These are phyloP conservation scores for Pseudopodoces humilis DNA, from an alignment of 2,113 vertebrate species.

Conservation along the genomic window DNA sequence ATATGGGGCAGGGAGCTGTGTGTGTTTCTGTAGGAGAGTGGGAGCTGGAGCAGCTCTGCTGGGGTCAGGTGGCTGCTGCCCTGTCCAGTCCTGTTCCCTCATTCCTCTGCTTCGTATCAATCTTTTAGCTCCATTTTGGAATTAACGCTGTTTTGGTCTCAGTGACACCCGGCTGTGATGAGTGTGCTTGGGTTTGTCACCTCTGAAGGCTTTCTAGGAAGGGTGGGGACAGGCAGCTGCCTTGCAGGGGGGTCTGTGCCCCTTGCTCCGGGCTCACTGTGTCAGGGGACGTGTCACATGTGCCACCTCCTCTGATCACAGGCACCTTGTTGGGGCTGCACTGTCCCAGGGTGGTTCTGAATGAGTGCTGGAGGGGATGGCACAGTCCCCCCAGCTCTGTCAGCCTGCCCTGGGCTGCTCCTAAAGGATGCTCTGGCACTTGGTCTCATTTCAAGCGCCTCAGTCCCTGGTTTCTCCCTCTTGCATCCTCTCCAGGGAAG, in stretches of 20 bases:
- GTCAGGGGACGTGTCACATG: accelerated
- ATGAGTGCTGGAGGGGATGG: background rate
- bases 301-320: accelerated
- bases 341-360: background rate
- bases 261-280: background rate
- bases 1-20: background rate
- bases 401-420: background rate
- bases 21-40: background rate
- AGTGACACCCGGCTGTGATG: accelerated
- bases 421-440: background rate
- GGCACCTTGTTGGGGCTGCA: background rate
- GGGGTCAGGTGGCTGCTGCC: background rate
- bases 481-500: background rate
- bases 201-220: background rate
- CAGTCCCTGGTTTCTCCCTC: background rate
- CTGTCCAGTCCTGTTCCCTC: background rate
- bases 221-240: background rate
- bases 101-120: background rate
- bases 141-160: accelerated
- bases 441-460: background rate
- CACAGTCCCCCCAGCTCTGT: accelerated
- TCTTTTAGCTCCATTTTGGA: background rate
- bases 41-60: background rate
- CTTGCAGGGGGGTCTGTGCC: background rate
- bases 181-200: background rate